phyloP scores from a whole-genome alignment of 2,797 vertebrate genomes.

The Anabacerthia variegaticeps region DNA sequence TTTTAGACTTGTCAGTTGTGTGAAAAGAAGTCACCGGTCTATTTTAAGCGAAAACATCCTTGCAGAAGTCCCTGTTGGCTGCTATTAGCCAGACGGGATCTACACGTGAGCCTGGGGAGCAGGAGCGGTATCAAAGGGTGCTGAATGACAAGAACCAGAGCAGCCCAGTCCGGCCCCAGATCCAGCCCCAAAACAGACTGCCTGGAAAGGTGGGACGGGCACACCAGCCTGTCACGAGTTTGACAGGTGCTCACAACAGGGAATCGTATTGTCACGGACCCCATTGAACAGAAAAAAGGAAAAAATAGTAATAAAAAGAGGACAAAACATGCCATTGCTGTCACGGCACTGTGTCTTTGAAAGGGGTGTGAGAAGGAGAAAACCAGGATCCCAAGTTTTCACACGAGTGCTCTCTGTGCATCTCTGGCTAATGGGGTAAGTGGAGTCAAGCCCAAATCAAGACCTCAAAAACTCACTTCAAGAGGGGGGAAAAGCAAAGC shows the following conservation, averaged over 20 bases:
- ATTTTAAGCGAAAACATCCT: constrained; percentile 36
- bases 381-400: not conserved
- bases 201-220: not conserved
- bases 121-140: not conserved
- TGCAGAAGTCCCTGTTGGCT: constrained; percentile 15
- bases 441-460: not conserved
- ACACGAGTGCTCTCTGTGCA: not conserved
- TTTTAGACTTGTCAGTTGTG: not conserved
- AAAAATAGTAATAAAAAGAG: not conserved
- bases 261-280: not conserved
- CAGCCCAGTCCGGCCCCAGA: not conserved
- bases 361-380: not conserved
- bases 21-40: constrained; percentile 22
- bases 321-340: not conserved
- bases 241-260: not conserved
- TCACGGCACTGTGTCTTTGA: not conserved
- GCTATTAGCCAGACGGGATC: not conserved
- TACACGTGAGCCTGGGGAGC: not conserved
- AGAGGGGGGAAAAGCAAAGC: not conserved
- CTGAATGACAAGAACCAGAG: constrained; percentile 27
- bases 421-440: not conserved
- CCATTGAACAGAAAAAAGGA: not conserved
- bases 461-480: constrained; percentile 6
- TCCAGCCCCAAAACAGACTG: not conserved
- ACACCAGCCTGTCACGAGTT: not conserved